Percentiles rank a stretch among this genome's conserved stretches.
phyloP scores from a whole-genome alignment of 2,113 vertebrate genomes.

The Leucosticte australis region DNA sequence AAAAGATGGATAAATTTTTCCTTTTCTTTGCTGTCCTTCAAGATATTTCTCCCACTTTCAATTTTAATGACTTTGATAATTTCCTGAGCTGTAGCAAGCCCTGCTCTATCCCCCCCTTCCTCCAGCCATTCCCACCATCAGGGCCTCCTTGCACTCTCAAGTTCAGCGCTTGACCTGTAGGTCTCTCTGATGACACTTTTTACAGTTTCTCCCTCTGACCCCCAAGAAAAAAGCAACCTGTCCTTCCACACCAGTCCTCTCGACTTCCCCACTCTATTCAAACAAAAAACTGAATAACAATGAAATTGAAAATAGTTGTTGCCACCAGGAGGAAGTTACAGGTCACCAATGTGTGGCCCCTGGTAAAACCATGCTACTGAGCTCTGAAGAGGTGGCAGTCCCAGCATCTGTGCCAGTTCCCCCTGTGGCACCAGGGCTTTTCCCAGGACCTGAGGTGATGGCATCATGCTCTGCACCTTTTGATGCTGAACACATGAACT shows the following conservation, averaged over 20 bases:
- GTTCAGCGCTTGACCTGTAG: neutral
- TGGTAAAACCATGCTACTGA: accelerated
- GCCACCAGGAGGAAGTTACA: neutral
- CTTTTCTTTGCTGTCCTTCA: neutral
- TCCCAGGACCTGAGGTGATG: accelerated
- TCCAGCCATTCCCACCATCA: neutral
- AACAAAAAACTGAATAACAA: neutral
- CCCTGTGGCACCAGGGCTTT: neutral
- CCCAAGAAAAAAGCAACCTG: neutral
- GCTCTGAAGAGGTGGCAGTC: neutral
- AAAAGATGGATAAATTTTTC: neutral
- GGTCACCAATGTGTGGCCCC: accelerated
- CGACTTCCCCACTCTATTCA: neutral
- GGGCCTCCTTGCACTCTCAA: neutral
- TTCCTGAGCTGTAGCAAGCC: neutral
- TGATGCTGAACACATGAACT: accelerated
- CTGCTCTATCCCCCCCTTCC: accelerated
- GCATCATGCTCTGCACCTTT: neutral
- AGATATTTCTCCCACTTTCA: neutral
- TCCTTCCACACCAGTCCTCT: neutral
- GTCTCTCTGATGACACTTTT: neutral
- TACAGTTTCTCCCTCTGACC: neutral
- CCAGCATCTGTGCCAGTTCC: neutral
- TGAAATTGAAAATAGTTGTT: neutral
- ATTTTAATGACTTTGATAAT: neutral